A percentile compares a stretch with the other conserved stretches of the same genome.
Evolutionary conservation across 2,888 invertebrate species (phyloP).

Genomic region (Xestia ashworthii): DNA sequence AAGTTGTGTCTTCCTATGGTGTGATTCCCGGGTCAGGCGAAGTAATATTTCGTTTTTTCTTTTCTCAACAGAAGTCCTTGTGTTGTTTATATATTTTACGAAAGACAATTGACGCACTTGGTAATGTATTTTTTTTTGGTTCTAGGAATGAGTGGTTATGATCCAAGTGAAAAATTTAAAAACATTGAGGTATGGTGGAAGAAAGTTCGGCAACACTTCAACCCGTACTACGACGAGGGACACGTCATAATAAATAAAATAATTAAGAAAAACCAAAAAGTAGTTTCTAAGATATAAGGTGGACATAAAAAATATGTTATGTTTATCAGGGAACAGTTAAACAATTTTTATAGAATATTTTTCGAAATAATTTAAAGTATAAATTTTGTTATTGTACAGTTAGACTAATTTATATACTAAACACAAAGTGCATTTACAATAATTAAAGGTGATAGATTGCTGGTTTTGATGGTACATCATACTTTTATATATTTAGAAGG

Average conservation of each 20-base stretch:
- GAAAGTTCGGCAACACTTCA: slow-evolving; percentile 91
- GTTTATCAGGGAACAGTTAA: neutral
- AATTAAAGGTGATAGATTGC: slow-evolving; percentile 7
- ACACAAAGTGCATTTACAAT: slow-evolving; percentile 36
- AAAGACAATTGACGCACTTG: neutral
- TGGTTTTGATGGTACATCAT: neutral
- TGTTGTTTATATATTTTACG: too few relatives aligned
- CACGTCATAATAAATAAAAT: slow-evolving; percentile 90
- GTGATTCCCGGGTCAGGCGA: neutral
- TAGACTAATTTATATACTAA: neutral
- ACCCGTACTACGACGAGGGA: slow-evolving; percentile 92
- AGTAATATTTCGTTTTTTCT: too few relatives aligned
- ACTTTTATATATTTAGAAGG: neutral
- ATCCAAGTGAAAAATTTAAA: slow-evolving; percentile 91
- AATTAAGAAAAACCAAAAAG: slow-evolving; percentile 74
- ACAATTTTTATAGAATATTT: neutral
- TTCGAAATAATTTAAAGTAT: neutral
- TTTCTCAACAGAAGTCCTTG: too few relatives aligned
- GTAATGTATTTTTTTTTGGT: slow-evolving; percentile 27
- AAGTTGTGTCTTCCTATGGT: too few relatives aligned
- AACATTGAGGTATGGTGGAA: slow-evolving; percentile 92
- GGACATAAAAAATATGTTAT: neutral
- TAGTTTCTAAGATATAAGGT: slow-evolving; percentile 74
- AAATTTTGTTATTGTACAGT: neutral
- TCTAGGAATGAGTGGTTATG: slow-evolving; percentile 93